Evolutionary conservation across 2,113 vertebrate genomes (phyloP).

Genomic region (Microcebus griseorufus): DNA sequence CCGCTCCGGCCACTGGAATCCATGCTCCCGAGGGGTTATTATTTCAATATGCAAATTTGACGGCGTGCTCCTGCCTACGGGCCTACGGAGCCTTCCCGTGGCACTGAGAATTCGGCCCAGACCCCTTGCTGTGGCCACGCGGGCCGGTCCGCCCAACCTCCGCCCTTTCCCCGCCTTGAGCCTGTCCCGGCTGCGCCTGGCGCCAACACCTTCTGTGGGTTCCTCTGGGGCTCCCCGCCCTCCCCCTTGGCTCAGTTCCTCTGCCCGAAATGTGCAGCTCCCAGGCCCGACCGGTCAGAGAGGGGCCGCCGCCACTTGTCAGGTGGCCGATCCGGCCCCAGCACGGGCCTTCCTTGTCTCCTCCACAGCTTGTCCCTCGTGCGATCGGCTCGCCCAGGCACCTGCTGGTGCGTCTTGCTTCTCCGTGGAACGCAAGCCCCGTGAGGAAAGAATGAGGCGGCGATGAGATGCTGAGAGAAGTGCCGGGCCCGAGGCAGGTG

Average conservation of each 20-base stretch:
- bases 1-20: accelerated
- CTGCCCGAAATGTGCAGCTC: background rate
- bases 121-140: accelerated
- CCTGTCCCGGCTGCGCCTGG: accelerated
- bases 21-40: accelerated
- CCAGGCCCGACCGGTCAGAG: accelerated
- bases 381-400: accelerated
- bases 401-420: background rate
- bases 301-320: accelerated
- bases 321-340: too few relatives aligned
- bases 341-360: accelerated
- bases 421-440: background rate
- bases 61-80: accelerated
- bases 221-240: accelerated
- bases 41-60: accelerated
- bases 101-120: too few relatives aligned
- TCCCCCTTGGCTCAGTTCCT: background rate
- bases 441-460: accelerated
- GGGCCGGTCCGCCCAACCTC: accelerated
- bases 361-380: too few relatives aligned
- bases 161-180: too few relatives aligned
- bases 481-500: too few relatives aligned
- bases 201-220: accelerated
- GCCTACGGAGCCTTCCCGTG: accelerated
- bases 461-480: background rate